phyloP scores from a whole-genome alignment of 2,113 vertebrate genomes.

The Hippoglossus stenolepis region DNA sequence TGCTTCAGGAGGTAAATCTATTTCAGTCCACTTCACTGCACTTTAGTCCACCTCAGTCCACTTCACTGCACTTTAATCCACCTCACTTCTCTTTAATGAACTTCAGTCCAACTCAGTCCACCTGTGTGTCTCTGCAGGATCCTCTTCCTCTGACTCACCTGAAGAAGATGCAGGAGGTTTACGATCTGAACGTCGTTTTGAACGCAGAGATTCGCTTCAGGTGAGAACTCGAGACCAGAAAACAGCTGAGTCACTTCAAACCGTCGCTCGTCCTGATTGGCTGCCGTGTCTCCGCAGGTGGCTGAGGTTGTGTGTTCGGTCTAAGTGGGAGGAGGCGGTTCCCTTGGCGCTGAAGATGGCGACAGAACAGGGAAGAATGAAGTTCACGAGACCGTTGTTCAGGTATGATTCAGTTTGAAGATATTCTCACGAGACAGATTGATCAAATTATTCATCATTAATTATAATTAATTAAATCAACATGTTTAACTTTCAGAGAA shows the following conservation, averaged over 20 bases:
- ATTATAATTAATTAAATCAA: not conserved
- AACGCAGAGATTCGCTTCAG: conserved; percentile 97
- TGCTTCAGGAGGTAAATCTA: conserved; percentile 87
- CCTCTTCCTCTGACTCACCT: conserved; percentile 89
- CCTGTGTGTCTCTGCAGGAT: conserved; percentile 77
- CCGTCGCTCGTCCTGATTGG: conserved; percentile 10
- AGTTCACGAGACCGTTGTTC: conserved; percentile 94
- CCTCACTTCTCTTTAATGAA: not conserved
- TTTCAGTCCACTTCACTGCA: not conserved
- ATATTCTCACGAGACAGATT: not conserved
- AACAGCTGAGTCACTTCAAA: not conserved
- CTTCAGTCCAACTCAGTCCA: not conserved
- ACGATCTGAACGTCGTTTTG: conserved; percentile 86
- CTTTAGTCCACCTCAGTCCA: not conserved
- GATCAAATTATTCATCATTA: not conserved
- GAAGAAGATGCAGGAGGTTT: conserved; percentile 93
- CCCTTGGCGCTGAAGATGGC: conserved; percentile 94
- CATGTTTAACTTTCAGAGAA: conserved; percentile 82
- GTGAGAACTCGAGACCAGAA: conserved; percentile 66
- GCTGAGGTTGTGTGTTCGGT: conserved; percentile 91
- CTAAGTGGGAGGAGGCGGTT: conserved; percentile 91
- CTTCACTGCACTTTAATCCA: not conserved
- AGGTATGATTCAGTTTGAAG: conserved; percentile 67
- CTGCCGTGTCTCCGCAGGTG: conserved; percentile 81
- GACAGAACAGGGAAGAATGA: conserved; percentile 95